Evolutionary conservation across 2,113 vertebrate species (phyloP).

Genomic region (Melanerpes formicivorus): DNA sequence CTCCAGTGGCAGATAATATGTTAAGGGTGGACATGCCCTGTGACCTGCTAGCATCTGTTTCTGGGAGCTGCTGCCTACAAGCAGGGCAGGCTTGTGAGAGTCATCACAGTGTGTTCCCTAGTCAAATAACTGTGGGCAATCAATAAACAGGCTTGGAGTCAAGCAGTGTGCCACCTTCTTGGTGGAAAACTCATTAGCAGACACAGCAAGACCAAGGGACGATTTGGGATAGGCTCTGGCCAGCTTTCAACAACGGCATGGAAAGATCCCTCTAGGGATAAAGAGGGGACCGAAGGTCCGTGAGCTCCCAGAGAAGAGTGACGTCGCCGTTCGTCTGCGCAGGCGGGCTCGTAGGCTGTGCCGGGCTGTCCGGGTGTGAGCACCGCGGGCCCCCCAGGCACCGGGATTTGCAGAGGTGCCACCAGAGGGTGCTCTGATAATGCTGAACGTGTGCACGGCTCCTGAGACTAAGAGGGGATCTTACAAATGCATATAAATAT

Average conservation of each 20-base stretch:
- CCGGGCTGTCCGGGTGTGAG: accelerated
- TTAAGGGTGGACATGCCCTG: background rate
- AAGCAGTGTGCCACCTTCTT: background rate
- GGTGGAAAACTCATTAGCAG: background rate
- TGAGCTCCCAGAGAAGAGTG: background rate
- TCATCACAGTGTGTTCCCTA: accelerated
- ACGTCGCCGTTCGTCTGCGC: accelerated
- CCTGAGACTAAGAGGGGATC: too few species aligned
- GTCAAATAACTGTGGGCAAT: background rate
- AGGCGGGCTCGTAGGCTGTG: background rate
- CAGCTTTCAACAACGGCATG: accelerated
- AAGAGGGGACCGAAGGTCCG: accelerated
- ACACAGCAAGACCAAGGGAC: accelerated
- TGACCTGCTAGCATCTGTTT: background rate
- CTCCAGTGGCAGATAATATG: accelerated
- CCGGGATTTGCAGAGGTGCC: background rate
- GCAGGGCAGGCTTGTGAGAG: accelerated
- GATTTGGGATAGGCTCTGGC: accelerated
- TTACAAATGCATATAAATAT: too few species aligned
- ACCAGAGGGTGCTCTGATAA: background rate
- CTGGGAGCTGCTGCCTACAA: background rate
- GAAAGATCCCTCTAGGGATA: accelerated
- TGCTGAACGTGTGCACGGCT: accelerated
- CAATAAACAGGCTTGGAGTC: background rate
- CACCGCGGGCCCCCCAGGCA: accelerated